Conservation (phyloP, 2,113 vertebrate species). For the Oncorhynchus gorbuscha region DNA sequence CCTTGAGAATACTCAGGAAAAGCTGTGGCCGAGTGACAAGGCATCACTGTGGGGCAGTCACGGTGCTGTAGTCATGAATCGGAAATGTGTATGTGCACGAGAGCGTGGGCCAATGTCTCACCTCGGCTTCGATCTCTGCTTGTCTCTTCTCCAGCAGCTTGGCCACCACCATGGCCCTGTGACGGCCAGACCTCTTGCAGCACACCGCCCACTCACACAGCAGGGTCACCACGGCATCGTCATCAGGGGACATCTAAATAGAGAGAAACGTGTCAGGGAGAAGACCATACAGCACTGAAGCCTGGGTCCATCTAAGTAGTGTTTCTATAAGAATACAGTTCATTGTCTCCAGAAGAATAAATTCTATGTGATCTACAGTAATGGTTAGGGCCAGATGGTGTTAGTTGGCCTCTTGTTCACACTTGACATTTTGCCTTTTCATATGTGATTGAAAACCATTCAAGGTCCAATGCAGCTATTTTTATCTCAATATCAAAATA, state of each 20-base stretch:
- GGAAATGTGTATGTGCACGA: background rate
- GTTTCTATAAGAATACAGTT: too few relatives aligned
- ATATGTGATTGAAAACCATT: background rate
- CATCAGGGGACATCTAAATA: slow-evolving; percentile 90
- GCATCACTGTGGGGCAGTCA: background rate
- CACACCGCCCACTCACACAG: slow-evolving; percentile 98
- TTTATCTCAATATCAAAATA: too few relatives aligned
- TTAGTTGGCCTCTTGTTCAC: background rate
- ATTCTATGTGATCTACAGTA: too few relatives aligned
- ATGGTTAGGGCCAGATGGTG: too few relatives aligned
- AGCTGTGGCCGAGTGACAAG: background rate
- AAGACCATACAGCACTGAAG: too few relatives aligned
- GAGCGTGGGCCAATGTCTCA: slow-evolving; percentile 42
- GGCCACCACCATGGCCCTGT: slow-evolving; percentile 97
- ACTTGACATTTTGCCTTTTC: background rate
- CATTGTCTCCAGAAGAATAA: too few relatives aligned
- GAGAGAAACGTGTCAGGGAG: background rate
- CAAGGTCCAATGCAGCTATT: too few relatives aligned
- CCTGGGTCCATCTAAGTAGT: too few relatives aligned
- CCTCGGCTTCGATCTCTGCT: slow-evolving; percentile 97
- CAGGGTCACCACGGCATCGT: slow-evolving; percentile 94
- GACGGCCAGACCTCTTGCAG: slow-evolving; percentile 94
- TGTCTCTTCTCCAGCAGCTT: slow-evolving; percentile 98
- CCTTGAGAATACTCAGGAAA: too few relatives aligned
- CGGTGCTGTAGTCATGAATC: background rate